Base-by-base conservation (phyloP, 1,140 invertebrate species). In the Drosophila lacteicornis region DNA sequence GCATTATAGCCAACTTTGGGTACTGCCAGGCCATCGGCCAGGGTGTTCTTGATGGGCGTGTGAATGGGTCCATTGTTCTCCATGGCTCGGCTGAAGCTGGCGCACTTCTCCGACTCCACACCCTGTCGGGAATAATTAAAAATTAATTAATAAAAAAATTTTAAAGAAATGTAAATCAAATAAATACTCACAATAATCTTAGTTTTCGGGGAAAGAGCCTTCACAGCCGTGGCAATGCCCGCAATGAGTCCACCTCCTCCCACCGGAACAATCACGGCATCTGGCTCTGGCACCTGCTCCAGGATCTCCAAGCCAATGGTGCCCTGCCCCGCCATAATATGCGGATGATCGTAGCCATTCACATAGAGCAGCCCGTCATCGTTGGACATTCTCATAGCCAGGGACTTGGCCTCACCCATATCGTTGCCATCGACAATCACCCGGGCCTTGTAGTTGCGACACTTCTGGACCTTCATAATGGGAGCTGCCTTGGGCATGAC, bases 251-350 rank as follows among this genome's bases (percentile, higher is more conserved):
- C 98, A 27, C 96, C 98, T 6, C 98, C 98, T 1, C 98, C 98
- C 2, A 98, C 96, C 0, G 98, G 98, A 5, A 99, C 95, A 15
- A 97, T 77, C 92, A 97, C 94, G 2, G 96, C 96, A 91, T 97
- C 96, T 2, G 96, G 94, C 61, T 96, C 94, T 0, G 94, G 93
- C 0, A 97, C 95, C 92, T 98, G 97, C 87, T 98, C 97, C 5
- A 98, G 91, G 49, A 99, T 98, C 93, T 99, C 98, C 69, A 99
- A 91, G 1, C 97, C 98, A 76, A 98, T 95, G 0, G 98, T 99
- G 11, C 98, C 98, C 93, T 98, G 98, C 0, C 98, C 98, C 4
- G 98, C 97, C 93, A 99, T 96, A 46, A 99, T 98, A 82, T 98
- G 95, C 0, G 98, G 97, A 93, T 99, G 97, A 93, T 99, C 98